phyloP scores from a whole-genome alignment of 2,113 vertebrate genomes.

The Anoura caudifer region DNA sequence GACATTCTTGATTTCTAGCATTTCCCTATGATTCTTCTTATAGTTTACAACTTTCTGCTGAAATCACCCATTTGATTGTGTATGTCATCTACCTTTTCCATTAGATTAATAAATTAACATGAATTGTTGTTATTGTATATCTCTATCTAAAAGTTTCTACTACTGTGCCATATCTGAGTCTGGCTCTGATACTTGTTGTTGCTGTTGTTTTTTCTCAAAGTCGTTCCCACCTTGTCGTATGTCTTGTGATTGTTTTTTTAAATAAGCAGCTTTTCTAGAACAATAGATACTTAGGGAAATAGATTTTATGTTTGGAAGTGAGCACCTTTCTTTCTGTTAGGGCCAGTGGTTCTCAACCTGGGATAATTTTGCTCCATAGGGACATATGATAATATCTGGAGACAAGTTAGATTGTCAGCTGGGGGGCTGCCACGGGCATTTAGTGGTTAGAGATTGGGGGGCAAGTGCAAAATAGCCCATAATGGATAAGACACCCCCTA shows the following conservation, averaged over 20 bases:
- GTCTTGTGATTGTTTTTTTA: not conserved
- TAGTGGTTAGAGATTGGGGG: not conserved
- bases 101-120: not conserved
- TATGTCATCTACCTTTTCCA: not conserved
- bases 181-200: not conserved
- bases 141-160: not conserved
- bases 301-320: not conserved
- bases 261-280: not conserved
- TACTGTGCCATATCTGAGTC: not conserved
- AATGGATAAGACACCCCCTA: not conserved
- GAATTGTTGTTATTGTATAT: not conserved
- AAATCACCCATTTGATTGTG: not conserved
- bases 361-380: not conserved
- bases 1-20: not conserved
- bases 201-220: not conserved
- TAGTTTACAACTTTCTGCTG: not conserved
- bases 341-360: not conserved
- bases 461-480: not conserved
- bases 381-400: not conserved
- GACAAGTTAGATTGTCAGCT: not conserved
- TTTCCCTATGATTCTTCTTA: not conserved
- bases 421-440: not conserved
- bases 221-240: not conserved
- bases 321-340: not conserved
- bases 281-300: not conserved